Conservation (phyloP, 2,113 vertebrate species). For the Chionomys nivalis region DNA sequence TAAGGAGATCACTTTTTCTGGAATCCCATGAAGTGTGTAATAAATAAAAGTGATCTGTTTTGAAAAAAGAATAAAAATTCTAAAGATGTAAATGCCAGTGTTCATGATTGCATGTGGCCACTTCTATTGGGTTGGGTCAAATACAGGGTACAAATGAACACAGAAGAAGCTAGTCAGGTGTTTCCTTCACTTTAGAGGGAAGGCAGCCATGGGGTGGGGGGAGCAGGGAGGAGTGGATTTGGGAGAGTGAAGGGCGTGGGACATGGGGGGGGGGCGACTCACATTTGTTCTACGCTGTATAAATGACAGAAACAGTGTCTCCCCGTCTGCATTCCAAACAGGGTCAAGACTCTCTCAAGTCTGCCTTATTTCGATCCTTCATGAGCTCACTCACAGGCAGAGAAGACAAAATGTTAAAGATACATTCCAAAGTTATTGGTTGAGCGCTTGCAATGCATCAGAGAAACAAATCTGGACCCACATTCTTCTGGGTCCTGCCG, state of each 20-base stretch:
- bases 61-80: conserved; percentile 37
- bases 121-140: background rate
- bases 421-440: background rate
- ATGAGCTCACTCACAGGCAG: background rate
- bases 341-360: background rate
- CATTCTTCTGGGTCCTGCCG: background rate
- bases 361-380: background rate
- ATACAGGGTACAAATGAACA: background rate
- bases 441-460: background rate
- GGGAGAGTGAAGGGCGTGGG: background rate
- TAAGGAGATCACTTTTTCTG: background rate
- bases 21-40: background rate
- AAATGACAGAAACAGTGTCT: background rate
- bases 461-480: conserved; percentile 6
- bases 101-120: background rate
- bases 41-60: conserved; percentile 13
- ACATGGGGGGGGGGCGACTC: background rate
- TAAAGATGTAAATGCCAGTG: conserved; percentile 12
- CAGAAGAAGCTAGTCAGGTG: background rate
- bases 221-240: background rate
- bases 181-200: background rate
- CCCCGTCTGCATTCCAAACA: background rate
- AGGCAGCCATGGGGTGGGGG: background rate
- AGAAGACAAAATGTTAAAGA: conserved; percentile 18
- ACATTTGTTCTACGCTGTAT: background rate